phyloP scores from a whole-genome alignment of 2,797 vertebrate genomes.

The Hoplostethus mediterraneus region DNA sequence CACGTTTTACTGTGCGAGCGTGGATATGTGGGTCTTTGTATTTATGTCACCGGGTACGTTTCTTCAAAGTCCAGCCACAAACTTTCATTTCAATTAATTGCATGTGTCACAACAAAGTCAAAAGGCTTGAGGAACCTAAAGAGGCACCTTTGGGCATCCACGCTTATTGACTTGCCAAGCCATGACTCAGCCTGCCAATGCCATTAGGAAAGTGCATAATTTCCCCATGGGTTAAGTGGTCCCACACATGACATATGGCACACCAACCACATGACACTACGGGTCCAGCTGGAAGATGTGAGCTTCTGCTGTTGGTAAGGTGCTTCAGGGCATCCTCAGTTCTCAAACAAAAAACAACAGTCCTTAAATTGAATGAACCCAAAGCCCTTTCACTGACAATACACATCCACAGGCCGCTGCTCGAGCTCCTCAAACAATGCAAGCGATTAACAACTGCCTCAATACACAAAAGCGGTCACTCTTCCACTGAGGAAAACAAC shows the following conservation, averaged over 20 bases:
- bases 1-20: constrained; percentile 36
- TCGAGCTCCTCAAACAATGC: constrained; percentile 72
- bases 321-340: constrained; percentile 48
- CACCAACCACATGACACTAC: constrained; percentile 60
- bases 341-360: constrained; percentile 52
- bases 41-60: constrained; percentile 7
- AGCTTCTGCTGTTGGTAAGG: constrained; percentile 42
- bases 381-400: constrained; percentile 70
- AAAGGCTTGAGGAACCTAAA: too few relatives aligned
- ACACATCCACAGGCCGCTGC: constrained; percentile 59
- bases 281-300: constrained; percentile 70
- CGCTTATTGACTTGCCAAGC: not conserved
- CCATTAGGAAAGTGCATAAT: constrained; percentile 23
- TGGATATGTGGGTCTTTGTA: constrained; percentile 24
- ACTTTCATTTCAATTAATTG: too few relatives aligned
- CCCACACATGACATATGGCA: constrained; percentile 66
- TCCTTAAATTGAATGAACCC: constrained; percentile 53
- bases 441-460: constrained; percentile 71
- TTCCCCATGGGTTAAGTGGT: constrained; percentile 11
- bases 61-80: not conserved
- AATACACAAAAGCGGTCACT: constrained; percentile 61
- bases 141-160: too few relatives aligned
- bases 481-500: constrained; percentile 49
- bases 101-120: too few relatives aligned
- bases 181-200: not conserved